These are phyloP conservation scores for Stenotaenia linearis DNA, from an alignment of 2,888 invertebrate species.

Conservation along the genomic window DNA sequence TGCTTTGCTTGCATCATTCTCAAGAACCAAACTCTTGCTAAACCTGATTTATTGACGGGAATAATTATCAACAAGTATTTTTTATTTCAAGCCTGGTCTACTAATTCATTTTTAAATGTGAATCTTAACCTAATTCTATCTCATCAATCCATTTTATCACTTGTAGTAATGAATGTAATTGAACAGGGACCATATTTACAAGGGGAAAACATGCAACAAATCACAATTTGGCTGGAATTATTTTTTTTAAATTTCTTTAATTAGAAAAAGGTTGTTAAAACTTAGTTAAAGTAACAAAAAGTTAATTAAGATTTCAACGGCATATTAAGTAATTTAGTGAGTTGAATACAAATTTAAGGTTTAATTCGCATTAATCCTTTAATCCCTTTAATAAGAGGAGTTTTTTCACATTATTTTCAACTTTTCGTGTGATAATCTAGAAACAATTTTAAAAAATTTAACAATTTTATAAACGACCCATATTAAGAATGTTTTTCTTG, in stretches of 20 bases:
- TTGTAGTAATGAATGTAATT: not conserved
- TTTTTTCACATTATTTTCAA: too few relatives aligned
- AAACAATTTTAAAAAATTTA: too few relatives aligned
- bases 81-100: not conserved
- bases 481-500: too few relatives aligned
- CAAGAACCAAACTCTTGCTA: not conserved
- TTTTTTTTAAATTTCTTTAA: not conserved
- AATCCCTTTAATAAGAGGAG: too few relatives aligned
- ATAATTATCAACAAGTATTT: not conserved
- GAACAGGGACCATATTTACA: not conserved
- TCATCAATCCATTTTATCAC: not conserved
- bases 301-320: too few relatives aligned
- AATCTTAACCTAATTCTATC: not conserved
- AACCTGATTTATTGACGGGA: constrained; percentile 10
- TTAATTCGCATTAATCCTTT: too few relatives aligned
- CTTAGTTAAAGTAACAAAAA: too few relatives aligned
- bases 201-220: not conserved
- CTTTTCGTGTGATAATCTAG: too few relatives aligned
- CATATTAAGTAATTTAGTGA: too few relatives aligned
- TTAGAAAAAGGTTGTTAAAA: not conserved
- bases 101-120: constrained; percentile 1
- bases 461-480: too few relatives aligned
- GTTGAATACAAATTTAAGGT: too few relatives aligned
- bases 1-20: not conserved
- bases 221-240: not conserved